A percentile compares a stretch with the other conserved stretches of the same genome.
Evolutionary conservation across 2,888 invertebrate genomes (phyloP).

Genomic region (Macrophya alboannulata): DNA sequence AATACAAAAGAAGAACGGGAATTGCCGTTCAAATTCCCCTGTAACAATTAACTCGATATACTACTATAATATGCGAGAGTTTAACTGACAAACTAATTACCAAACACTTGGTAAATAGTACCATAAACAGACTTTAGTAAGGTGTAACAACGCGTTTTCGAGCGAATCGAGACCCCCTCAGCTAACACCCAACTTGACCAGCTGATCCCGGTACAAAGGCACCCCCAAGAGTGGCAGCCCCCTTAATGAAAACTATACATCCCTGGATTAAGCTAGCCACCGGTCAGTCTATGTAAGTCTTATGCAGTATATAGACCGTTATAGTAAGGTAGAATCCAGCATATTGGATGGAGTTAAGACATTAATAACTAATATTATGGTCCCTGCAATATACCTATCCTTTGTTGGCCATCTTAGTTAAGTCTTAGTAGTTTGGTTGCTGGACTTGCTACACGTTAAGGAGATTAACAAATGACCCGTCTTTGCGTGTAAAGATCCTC

Average conservation of each 20-base stretch:
- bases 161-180: conserved; percentile 10
- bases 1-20: not conserved
- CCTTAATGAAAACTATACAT: conserved; percentile 80
- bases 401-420: conserved; percentile 76
- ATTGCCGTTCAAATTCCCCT: not conserved
- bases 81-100: conserved; percentile 13
- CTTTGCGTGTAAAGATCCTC: conserved; percentile 22
- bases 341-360: conserved; percentile 73
- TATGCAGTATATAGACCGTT: conserved; percentile 51
- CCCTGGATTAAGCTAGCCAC: conserved; percentile 78
- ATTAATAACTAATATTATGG: conserved; percentile 79
- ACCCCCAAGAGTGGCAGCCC: conserved; percentile 61
- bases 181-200: conserved; percentile 62
- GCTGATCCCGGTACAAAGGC: conserved; percentile 78
- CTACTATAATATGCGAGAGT: not conserved
- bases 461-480: conserved; percentile 50
- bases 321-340: conserved; percentile 50
- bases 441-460: conserved; percentile 49
- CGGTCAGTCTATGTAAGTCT: conserved; percentile 69
- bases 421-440: conserved; percentile 48
- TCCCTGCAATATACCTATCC: conserved; percentile 73
- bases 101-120: not conserved
- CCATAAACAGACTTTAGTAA: not conserved
- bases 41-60: not conserved
- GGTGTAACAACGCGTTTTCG: not conserved